Base-by-base conservation (phyloP, 2,888 invertebrate species). In the Aphodius sticticus region DNA sequence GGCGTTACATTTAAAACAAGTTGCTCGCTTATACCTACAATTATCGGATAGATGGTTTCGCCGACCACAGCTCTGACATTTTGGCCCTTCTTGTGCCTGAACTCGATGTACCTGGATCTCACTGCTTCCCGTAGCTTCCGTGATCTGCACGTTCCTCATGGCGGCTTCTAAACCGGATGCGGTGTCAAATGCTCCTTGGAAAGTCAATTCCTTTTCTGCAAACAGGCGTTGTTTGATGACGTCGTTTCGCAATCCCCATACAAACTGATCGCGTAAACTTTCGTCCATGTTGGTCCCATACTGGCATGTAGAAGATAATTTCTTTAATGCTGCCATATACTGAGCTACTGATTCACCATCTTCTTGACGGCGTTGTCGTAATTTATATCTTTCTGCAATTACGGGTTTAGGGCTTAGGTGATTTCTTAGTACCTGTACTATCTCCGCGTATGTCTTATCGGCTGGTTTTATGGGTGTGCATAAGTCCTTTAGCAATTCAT, bases 391-490 rank as follows among this genome's bases (percentile, higher is more conserved):
- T 16, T 70, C 70, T 6, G 70, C 70, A 16, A 70, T n/a, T n/a
- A n/a, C n/a, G n/a, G 15, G 16, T 16, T 70, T 16, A 70, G 16
- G 16, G 70, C 15, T 16, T 70, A 16, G 16, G 12, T 38, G 38
- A 7, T 15, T 70, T 70, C 6, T 70, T 6, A 70, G 16, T 70
- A 70, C 15, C 12, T 5, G 6, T 16, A 16, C 12, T 6, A 16
- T 70, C 6, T 70, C 16, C 6, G 5, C 15, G 12, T 70, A 74
- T 71, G 81, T 9, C 78, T 70, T 80, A 6, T 38, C 38, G 6
- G 38, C 81, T n/a, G 83, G 83, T 37, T 80, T 76, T 6, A 12
- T 69, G 3, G 83, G 83, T 75, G 82, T 79, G 76, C 83, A 83
- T 2, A 83, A 36, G 75, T 82, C 79, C 16, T 81, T 69, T 36